Percentiles rank a stretch among this genome's conserved stretches.
Evolutionary conservation across 2,797 vertebrate species (phyloP).

Genomic region (Falco naumanni): DNA sequence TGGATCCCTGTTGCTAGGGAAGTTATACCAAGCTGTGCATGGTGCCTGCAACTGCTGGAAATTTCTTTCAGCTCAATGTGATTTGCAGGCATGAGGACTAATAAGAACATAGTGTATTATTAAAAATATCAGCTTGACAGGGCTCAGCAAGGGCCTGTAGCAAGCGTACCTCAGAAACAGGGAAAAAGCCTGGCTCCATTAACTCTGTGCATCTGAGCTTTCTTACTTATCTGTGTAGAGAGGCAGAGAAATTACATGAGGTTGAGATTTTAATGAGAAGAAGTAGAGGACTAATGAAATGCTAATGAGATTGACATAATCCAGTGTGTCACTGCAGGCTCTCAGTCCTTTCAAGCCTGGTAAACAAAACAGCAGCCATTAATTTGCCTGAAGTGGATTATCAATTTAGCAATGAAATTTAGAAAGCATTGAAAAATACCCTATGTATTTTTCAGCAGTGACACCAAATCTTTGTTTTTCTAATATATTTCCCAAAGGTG

Average conservation of each 20-base stretch:
- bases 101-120: slow-evolving; percentile 60
- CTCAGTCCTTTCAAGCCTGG: slow-evolving; percentile 6
- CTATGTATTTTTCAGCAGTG: not conserved
- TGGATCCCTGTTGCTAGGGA: slow-evolving; percentile 69
- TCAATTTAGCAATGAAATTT: not conserved
- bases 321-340: slow-evolving; percentile 18
- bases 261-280: slow-evolving; percentile 50
- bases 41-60: slow-evolving; percentile 52
- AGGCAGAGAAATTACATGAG: slow-evolving; percentile 33
- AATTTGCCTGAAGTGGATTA: not conserved
- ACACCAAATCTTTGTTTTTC: not conserved
- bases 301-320: slow-evolving; percentile 7
- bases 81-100: slow-evolving; percentile 39
- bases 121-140: slow-evolving; percentile 50
- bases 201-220: not conserved
- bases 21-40: slow-evolving; percentile 43
- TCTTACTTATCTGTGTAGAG: slow-evolving; percentile 1
- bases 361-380: slow-evolving; percentile 29
- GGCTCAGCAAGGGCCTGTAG: slow-evolving; percentile 38
- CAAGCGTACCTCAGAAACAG: not conserved
- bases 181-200: not conserved
- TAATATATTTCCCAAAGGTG: not conserved
- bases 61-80: slow-evolving; percentile 50
- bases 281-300: slow-evolving; percentile 50
- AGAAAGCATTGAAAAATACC: not conserved